phyloP scores from a whole-genome alignment of 1,140 invertebrate genomes.

The Zaprionus lachaisei region DNA sequence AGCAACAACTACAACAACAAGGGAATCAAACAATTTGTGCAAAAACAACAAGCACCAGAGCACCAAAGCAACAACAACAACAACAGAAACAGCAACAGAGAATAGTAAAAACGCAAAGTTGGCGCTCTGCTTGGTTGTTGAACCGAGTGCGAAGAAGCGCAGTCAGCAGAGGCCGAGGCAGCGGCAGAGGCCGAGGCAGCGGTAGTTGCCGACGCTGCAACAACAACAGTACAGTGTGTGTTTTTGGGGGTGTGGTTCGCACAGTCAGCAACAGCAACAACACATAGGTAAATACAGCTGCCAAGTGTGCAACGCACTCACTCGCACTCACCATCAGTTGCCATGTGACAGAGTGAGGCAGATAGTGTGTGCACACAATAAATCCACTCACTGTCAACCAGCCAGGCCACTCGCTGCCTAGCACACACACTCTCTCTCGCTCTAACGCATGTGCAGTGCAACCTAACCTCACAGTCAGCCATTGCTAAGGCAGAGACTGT shows the following conservation, averaged over 20 bases:
- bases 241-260: constrained; percentile 73
- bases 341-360: background rate
- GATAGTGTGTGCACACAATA: constrained; percentile 5
- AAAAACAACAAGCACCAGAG: constrained; percentile 35
- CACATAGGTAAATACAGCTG: constrained; percentile 77
- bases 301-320: constrained; percentile 33
- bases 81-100: constrained; percentile 13
- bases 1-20: constrained; percentile 24
- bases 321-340: constrained; percentile 11
- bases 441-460: background rate
- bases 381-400: constrained; percentile 15
- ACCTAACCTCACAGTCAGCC: constrained; percentile 47
- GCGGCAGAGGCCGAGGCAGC: background rate
- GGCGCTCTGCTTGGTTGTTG: constrained; percentile 59
- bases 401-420: constrained; percentile 23
- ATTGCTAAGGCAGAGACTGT: constrained; percentile 58
- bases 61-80: constrained; percentile 2
- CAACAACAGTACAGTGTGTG: constrained; percentile 30
- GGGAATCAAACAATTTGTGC: constrained; percentile 49
- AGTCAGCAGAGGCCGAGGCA: constrained; percentile 7
- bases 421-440: constrained; percentile 25
- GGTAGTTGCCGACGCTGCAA: background rate
- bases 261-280: constrained; percentile 57
- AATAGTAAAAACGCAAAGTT: constrained; percentile 31
- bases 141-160: constrained; percentile 54